Percentiles rank a stretch among this genome's conserved stretches.
Evolutionary conservation across 2,113 vertebrate species (phyloP).

Genomic region (Petromus typicus): DNA sequence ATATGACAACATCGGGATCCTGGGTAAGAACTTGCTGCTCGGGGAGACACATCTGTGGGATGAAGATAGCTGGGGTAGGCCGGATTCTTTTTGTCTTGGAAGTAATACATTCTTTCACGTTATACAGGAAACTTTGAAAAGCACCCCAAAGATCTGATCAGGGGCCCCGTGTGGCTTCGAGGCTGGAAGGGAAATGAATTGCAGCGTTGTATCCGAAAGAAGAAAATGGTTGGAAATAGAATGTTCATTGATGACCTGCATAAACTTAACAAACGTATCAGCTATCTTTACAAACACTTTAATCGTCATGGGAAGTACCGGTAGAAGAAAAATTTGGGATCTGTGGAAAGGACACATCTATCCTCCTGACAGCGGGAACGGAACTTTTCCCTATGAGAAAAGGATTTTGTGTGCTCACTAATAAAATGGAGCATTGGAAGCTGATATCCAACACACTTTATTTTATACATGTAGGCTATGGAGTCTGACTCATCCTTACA

Average conservation of each 20-base stretch:
- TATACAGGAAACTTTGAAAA: slow-evolving; percentile 92
- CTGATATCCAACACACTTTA: background rate
- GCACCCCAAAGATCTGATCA: slow-evolving; percentile 93
- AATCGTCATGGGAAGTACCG: slow-evolving; percentile 94
- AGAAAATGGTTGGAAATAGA: slow-evolving; percentile 91
- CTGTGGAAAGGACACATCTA: background rate
- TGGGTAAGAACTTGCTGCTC: slow-evolving; percentile 88
- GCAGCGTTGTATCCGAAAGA: slow-evolving; percentile 93
- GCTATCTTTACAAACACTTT: slow-evolving; percentile 93
- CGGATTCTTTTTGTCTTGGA: background rate
- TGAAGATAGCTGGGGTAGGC: background rate
- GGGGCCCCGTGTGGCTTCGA: slow-evolving; percentile 93
- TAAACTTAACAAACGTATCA: slow-evolving; percentile 93
- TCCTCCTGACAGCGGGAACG: background rate
- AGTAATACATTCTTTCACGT: slow-evolving; percentile 9
- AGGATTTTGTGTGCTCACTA: slow-evolving; percentile 13
- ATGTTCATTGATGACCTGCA: slow-evolving; percentile 93
- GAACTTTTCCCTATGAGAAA: background rate
- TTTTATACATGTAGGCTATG: background rate
- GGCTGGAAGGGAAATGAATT: slow-evolving; percentile 95
- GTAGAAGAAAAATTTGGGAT: slow-evolving; percentile 76
- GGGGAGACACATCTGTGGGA: background rate
- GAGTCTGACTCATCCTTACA: background rate
- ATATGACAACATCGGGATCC: slow-evolving; percentile 97
- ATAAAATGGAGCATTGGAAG: slow-evolving; percentile 63